A percentile compares a stretch with the other conserved stretches of the same genome.
These are phyloP conservation scores for Drosophila acutilabella DNA, from an alignment of 2,888 invertebrate genomes.

Conservation along the genomic window DNA sequence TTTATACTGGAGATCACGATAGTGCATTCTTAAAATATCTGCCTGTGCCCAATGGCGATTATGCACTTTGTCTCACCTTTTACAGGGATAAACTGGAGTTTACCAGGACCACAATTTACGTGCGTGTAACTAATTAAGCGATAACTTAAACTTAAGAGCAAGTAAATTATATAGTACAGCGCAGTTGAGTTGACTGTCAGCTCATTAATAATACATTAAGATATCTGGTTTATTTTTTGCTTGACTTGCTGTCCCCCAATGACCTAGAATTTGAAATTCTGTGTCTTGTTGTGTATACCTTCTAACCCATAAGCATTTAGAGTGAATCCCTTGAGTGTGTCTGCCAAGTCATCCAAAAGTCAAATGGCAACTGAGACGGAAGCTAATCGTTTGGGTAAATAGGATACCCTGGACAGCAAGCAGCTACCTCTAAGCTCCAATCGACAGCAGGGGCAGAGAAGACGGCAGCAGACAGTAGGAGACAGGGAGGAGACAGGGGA, in stretches of 20 bases:
- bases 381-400: slow-evolving; percentile 78
- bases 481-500: too few relatives aligned
- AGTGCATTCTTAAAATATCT: background rate
- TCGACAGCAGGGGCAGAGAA: slow-evolving; percentile 10
- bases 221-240: slow-evolving; percentile 32
- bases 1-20: background rate
- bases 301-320: slow-evolving; percentile 36
- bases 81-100: background rate
- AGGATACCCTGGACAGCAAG: slow-evolving; percentile 41
- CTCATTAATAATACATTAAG: slow-evolving; percentile 67
- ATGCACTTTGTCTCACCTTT: background rate
- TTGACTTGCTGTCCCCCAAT: slow-evolving; percentile 52
- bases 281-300: slow-evolving; percentile 13
- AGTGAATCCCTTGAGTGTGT: slow-evolving; percentile 55
- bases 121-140: slow-evolving; percentile 2
- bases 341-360: slow-evolving; percentile 58
- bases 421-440: slow-evolving; percentile 35
- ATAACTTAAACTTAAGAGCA: slow-evolving; percentile 32
- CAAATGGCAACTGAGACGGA: slow-evolving; percentile 62
- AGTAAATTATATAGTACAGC: background rate
- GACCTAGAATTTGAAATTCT: slow-evolving; percentile 69
- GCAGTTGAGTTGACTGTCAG: slow-evolving; percentile 11
- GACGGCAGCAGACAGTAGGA: slow-evolving; percentile 4
- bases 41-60: background rate
- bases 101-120: background rate